phyloP scores from a whole-genome alignment of 1,140 invertebrate species.

The Drosophila nigromelanica region DNA sequence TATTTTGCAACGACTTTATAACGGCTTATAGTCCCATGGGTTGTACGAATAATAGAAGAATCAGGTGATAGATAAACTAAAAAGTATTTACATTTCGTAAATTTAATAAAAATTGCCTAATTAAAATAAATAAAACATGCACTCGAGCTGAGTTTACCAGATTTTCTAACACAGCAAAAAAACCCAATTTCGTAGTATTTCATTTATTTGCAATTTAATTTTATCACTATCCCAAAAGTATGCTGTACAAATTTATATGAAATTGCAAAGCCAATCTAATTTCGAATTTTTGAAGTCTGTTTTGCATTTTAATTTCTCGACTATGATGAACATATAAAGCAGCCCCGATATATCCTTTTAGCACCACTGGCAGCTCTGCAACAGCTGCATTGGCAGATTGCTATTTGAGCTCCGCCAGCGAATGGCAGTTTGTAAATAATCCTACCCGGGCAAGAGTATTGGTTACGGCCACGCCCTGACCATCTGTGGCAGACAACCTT shows the following conservation, averaged over 20 bases:
- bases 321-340: background rate
- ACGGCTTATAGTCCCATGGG: background rate
- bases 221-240: background rate
- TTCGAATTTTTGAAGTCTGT: background rate
- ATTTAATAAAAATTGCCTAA: background rate
- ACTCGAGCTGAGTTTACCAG: background rate
- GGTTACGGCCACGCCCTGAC: slow-evolving; percentile 30
- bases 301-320: background rate
- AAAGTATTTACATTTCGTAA: background rate
- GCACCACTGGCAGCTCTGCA: slow-evolving; percentile 6
- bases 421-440: slow-evolving; percentile 34
- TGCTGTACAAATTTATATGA: background rate
- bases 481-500: slow-evolving; percentile 42
- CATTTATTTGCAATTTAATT: background rate
- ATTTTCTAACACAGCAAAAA: background rate
- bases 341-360: background rate
- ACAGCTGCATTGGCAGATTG: slow-evolving; percentile 14
- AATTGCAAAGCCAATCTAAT: background rate
- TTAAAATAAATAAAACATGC: background rate
- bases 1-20: background rate
- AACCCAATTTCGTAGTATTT: no score
- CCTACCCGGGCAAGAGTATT: slow-evolving; percentile 1
- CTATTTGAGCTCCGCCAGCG: slow-evolving; percentile 28
- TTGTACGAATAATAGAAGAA: background rate
- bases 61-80: no score